Percentiles rank a stretch among this genome's conserved stretches.
These are phyloP conservation scores for Acleris sparsana DNA, from an alignment of 2,888 invertebrate genomes.

Conservation along the genomic window DNA sequence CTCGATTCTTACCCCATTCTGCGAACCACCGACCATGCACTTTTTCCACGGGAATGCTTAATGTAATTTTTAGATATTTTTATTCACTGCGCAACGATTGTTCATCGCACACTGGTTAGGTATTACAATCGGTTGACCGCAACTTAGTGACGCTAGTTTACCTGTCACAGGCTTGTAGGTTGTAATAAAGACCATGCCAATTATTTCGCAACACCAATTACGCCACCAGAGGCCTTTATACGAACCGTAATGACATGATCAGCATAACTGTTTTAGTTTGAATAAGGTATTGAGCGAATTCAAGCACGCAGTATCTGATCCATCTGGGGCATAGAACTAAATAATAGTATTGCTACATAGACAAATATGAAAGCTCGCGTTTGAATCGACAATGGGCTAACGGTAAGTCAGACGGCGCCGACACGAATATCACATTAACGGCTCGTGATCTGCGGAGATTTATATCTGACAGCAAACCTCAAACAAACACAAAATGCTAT, in stretches of 20 bases:
- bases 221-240: slow-evolving; percentile 11
- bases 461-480: slow-evolving; percentile 71
- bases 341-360: slow-evolving; percentile 64
- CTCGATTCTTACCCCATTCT: slow-evolving; percentile 1
- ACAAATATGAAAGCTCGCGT: slow-evolving; percentile 77
- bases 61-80: neutral
- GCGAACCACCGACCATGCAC: neutral
- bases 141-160: neutral
- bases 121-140: neutral
- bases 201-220: slow-evolving; percentile 29
- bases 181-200: slow-evolving; percentile 20
- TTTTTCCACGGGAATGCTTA: neutral
- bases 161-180: slow-evolving; percentile 11
- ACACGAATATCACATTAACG: slow-evolving; percentile 82
- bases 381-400: slow-evolving; percentile 80
- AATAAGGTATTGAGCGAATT: slow-evolving; percentile 28
- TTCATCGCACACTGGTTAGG: too few relatives aligned
- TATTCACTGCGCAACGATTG: neutral
- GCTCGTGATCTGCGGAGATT: slow-evolving; percentile 80
- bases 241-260: slow-evolving; percentile 30
- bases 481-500: slow-evolving; percentile 50
- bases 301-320: slow-evolving; percentile 40
- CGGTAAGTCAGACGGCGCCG: slow-evolving; percentile 75
- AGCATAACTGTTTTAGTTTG: slow-evolving; percentile 33
- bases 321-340: slow-evolving; percentile 56